Evolutionary conservation across 2,888 invertebrate species (phyloP).

Genomic region (Idaea straminata): DNA sequence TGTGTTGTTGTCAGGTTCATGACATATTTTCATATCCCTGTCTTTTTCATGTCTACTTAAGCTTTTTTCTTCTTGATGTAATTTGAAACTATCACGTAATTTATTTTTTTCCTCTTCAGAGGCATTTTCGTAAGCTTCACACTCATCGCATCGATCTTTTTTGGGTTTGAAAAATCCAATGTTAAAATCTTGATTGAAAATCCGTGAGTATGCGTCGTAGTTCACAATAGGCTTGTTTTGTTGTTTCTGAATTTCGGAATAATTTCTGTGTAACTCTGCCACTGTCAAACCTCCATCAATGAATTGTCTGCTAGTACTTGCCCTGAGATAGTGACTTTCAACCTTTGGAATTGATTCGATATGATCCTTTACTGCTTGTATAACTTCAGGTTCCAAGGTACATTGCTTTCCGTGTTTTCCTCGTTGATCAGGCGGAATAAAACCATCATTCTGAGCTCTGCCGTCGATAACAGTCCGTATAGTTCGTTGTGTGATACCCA

Average conservation of each 20-base stretch:
- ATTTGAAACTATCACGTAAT: conserved; percentile 17
- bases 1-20: conserved; percentile 11
- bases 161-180: conserved; percentile 23
- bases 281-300: conserved; percentile 8
- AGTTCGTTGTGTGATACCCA: no score
- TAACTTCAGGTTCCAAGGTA: no score
- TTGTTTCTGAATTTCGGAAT: conserved; percentile 3
- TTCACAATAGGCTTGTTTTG: conserved; percentile 7
- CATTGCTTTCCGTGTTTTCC: no score
- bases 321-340: conserved; percentile 9
- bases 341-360: conserved; percentile 7
- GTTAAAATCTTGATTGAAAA: conserved; percentile 25
- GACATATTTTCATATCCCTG: conserved; percentile 7
- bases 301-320: no score
- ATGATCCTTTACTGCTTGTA: neutral
- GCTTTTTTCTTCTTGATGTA: conserved; percentile 20
- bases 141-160: conserved; percentile 27
- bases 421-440: no score
- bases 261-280: conserved; percentile 12
- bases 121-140: conserved; percentile 26
- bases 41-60: conserved; percentile 25
- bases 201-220: conserved; percentile 14
- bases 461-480: no score
- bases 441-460: no score
- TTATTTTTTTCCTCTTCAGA: conserved; percentile 23